These are phyloP conservation scores for Acanthisitta chloris DNA, from an alignment of 2,113 vertebrate species.

Conservation along the genomic window DNA sequence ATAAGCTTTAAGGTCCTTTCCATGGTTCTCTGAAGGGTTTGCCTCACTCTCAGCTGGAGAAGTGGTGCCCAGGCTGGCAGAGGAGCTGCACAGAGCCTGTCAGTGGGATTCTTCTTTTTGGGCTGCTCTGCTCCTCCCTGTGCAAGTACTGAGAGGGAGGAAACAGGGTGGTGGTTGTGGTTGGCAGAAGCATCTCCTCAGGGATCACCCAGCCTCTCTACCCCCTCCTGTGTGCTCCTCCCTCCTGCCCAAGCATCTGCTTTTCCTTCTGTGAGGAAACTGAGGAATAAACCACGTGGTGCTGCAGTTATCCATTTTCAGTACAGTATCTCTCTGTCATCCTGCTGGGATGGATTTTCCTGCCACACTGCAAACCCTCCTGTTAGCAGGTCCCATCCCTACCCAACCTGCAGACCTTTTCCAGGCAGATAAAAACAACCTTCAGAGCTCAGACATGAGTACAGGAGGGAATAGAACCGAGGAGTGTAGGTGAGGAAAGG, in stretches of 20 bases:
- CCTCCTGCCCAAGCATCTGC: neutral
- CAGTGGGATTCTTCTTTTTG: neutral
- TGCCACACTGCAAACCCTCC: neutral
- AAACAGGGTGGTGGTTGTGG: rapidly evolving
- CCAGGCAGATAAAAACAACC: neutral
- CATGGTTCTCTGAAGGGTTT: neutral
- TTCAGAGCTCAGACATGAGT: neutral
- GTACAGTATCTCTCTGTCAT: rapidly evolving
- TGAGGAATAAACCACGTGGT: neutral
- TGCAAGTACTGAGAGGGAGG: rapidly evolving
- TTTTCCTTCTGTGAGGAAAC: neutral
- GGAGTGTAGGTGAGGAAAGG: neutral
- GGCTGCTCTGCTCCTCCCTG: rapidly evolving
- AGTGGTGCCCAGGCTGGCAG: neutral
- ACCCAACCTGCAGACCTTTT: neutral
- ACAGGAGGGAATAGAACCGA: neutral
- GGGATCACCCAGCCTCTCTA: neutral
- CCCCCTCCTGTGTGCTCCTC: neutral
- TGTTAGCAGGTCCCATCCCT: neutral
- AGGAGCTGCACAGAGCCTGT: rapidly evolving
- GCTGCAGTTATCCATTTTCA: neutral
- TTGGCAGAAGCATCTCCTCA: neutral
- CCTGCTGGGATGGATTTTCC: neutral
- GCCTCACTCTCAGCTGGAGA: neutral
- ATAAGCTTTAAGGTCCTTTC: neutral